Evolutionary conservation across 2,113 vertebrate species (phyloP), one percentile per base, ranked within the genome.

Genomic region (Candoia aspera): DNA sequence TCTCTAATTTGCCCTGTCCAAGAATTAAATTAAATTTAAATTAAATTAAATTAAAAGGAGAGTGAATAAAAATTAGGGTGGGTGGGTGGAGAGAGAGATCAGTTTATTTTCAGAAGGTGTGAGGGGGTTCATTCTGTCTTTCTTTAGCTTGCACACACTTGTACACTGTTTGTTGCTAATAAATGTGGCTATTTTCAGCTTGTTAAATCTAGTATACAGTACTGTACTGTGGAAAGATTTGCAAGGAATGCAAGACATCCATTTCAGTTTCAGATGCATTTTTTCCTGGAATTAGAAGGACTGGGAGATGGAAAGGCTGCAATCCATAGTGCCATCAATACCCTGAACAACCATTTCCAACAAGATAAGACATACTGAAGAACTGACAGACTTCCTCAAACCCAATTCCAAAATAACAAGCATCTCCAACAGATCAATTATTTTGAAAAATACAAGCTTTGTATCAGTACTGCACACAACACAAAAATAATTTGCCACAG

Each of bases 401-500:
- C 8, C n/a, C 46, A 68, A 23, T 37, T 49, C 29, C 46, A 55
- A 33, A 86, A 37, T 60, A 91, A 86, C 84, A 91, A 86, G 42
- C 15, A 60, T 68, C 84, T 86, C 49, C 29, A 86, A 54, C 84
- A 53, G 33, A 86, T 91, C 26, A 54, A n/a, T 86, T 62, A 23
- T 84, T 55, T 10, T 46, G 12, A 85, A 60, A 54, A 64, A 86
- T 68, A 57, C 26, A 24, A 17, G 23, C n/a, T 79, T 87, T 15
- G 2, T 91, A 42, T 87, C 53, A 91, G 85, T 17, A 26, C 37
- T 55, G n/a, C 49, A 87, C 62, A 57, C 85, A 87, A 33, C 15
- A 91, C 19, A 91, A 37, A 64, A 49, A 91, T 54, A 86, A 86
- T 91, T 64, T 55, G 33, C 84, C 29, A 42, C 60, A 9, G 62